A percentile compares a stretch with the other conserved stretches of the same genome.
These are phyloP conservation scores for Meganola albula DNA, from an alignment of 2,888 invertebrate genomes.

Conservation along the genomic window DNA sequence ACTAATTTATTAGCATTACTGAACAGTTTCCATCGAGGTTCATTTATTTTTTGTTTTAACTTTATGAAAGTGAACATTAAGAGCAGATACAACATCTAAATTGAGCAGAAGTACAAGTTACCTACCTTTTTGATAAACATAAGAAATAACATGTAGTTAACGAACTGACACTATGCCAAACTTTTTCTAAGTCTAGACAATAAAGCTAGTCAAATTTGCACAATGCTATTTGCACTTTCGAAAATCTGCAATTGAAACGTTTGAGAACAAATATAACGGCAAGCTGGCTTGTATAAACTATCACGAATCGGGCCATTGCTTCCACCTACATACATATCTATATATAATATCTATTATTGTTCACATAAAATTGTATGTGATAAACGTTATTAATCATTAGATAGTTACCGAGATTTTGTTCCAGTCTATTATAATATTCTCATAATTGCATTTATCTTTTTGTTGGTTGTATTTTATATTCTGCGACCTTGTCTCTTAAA, in stretches of 20 bases:
- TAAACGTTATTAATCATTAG: too few relatives aligned
- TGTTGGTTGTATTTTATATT: slow-evolving; percentile 3
- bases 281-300: slow-evolving; percentile 43
- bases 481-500: too few relatives aligned
- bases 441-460: slow-evolving; percentile 3
- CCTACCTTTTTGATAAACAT: slow-evolving; percentile 7
- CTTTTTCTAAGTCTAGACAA: slow-evolving; percentile 49
- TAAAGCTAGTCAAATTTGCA: slow-evolving; percentile 52
- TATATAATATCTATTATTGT: too few relatives aligned
- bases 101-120: too few relatives aligned
- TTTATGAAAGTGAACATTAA: too few relatives aligned
- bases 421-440: slow-evolving; percentile 7
- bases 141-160: slow-evolving; percentile 22
- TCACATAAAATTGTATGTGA: too few relatives aligned
- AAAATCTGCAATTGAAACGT: slow-evolving; percentile 65
- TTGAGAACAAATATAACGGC: slow-evolving; percentile 53
- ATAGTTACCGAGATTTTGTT: too few relatives aligned
- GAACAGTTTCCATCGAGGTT: too few relatives aligned
- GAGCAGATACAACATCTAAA: too few relatives aligned
- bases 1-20: too few relatives aligned
- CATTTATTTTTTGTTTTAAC: too few relatives aligned
- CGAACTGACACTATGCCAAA: slow-evolving; percentile 43
- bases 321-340: slow-evolving; percentile 16
- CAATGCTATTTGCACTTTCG: slow-evolving; percentile 66
- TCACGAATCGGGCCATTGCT: slow-evolving; percentile 30